These are phyloP conservation scores for Syngnathus floridae DNA, from an alignment of 2,113 vertebrate species.

Conservation along the genomic window DNA sequence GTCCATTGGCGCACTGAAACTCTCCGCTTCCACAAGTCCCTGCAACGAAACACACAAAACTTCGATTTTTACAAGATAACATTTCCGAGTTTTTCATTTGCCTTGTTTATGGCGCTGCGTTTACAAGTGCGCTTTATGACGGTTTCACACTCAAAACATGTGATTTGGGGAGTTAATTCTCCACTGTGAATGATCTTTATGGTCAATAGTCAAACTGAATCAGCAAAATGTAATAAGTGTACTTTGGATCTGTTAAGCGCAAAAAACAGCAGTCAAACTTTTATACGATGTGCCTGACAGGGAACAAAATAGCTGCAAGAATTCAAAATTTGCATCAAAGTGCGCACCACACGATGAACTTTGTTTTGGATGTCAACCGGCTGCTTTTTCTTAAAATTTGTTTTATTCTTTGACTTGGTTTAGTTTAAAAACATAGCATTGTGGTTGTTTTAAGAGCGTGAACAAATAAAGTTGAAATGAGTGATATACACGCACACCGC, in stretches of 20 bases:
- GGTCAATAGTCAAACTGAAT: conserved; percentile 11
- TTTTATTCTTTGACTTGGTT: too few species aligned
- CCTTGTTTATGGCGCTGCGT: neutral
- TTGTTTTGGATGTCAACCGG: neutral
- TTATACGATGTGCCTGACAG: neutral
- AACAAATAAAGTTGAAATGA: too few species aligned
- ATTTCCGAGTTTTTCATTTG: neutral
- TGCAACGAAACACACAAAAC: conserved; percentile 16
- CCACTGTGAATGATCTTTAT: conserved; percentile 13
- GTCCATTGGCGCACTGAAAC: conserved; percentile 64
- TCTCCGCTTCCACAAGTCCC: conserved; percentile 51
- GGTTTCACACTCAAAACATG: conserved; percentile 35
- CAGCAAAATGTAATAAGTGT: neutral
- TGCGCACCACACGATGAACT: neutral
- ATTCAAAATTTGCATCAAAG: neutral
- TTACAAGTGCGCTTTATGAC: conserved; percentile 42
- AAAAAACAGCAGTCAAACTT: neutral
- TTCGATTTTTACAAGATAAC: too few species aligned
- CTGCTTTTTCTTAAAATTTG: too few species aligned
- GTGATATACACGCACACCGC: too few species aligned
- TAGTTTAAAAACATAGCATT: too few species aligned
- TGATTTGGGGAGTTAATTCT: conserved; percentile 49
- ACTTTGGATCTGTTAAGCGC: neutral
- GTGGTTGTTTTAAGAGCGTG: too few species aligned
- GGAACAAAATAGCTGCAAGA: neutral